phyloP scores from a whole-genome alignment of 2,797 vertebrate genomes.

The Labeo calbasu region DNA sequence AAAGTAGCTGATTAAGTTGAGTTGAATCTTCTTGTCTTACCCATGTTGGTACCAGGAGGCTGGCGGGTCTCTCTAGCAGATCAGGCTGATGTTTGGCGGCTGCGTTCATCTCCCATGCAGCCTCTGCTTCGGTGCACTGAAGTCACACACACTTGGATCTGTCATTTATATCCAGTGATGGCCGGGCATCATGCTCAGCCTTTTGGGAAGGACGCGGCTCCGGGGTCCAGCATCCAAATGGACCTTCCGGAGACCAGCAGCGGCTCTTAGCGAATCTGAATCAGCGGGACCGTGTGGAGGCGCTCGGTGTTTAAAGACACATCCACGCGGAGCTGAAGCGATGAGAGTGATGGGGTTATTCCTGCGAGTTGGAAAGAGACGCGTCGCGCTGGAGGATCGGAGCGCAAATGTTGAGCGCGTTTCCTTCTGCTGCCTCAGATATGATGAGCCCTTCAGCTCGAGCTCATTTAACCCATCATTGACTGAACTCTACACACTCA shows the following conservation, averaged over 20 bases:
- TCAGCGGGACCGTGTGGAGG: background rate
- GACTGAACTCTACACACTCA: background rate
- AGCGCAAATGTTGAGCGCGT: conserved; percentile 52
- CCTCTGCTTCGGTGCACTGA: conserved; percentile 74
- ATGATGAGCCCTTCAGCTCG: conserved; percentile 31
- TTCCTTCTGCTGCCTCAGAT: conserved; percentile 61
- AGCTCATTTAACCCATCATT: conserved; percentile 46
- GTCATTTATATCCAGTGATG: conserved; percentile 69
- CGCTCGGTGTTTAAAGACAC: background rate
- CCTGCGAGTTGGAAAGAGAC: conserved; percentile 29
- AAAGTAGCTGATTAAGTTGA: background rate
- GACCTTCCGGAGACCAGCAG: conserved; percentile 25
- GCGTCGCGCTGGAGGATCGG: conserved; percentile 39
- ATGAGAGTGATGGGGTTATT: background rate
- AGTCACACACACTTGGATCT: conserved; percentile 72
- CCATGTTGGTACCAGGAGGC: conserved; percentile 84
- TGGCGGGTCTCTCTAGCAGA: conserved; percentile 84
- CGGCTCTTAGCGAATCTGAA: background rate
- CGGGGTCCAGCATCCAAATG: conserved; percentile 33
- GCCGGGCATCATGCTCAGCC: conserved; percentile 45
- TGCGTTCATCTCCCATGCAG: conserved; percentile 88
- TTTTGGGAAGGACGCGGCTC: conserved; percentile 19
- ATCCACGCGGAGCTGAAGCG: conserved; percentile 10
- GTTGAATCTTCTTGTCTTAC: conserved; percentile 74
- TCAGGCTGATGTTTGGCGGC: conserved; percentile 80